Percentiles rank a stretch among this genome's conserved stretches.
Conservation (phyloP, 1,140 invertebrate species). For the Propsilocerus akamusi region DNA sequence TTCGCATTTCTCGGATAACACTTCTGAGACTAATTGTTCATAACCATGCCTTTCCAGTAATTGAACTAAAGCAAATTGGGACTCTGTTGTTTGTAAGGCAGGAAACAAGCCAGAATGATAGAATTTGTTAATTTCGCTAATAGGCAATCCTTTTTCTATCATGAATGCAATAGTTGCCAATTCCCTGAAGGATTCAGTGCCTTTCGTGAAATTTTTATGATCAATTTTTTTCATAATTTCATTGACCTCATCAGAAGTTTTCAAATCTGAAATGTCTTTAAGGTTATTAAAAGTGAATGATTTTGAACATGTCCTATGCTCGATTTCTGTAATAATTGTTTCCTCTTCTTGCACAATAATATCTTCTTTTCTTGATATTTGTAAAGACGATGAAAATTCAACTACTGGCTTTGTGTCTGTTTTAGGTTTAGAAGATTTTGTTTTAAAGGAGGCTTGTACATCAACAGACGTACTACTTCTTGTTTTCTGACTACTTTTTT, state of each 20-base stretch:
- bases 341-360: constrained; percentile 17
- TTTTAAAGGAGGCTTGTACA: constrained; percentile 8
- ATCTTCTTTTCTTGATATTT: constrained; percentile 8
- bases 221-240: constrained; percentile 52
- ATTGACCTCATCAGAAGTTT: constrained; percentile 39
- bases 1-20: constrained; percentile 53
- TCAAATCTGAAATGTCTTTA: constrained; percentile 17
- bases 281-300: constrained; percentile 16
- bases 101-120: constrained; percentile 63
- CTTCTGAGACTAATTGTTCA: constrained; percentile 55
- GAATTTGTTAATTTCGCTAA: constrained; percentile 54
- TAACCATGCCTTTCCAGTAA: constrained; percentile 63
- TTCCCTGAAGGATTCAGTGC: constrained; percentile 55
- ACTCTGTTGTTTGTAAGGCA: constrained; percentile 50
- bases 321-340: constrained; percentile 9
- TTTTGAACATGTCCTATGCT: constrained; percentile 14
- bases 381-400: constrained; percentile 3
- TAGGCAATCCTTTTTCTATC: constrained; percentile 49
- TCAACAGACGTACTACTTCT: constrained; percentile 14
- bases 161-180: constrained; percentile 62
- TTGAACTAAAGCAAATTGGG: constrained; percentile 62
- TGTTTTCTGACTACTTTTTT: constrained; percentile 18
- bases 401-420: constrained; percentile 9
- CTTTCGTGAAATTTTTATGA: constrained; percentile 58
- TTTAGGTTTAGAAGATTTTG: constrained; percentile 12